A percentile compares a stretch with the other conserved stretches of the same genome.
phyloP scores from a whole-genome alignment of 2,888 invertebrate genomes.

The Micoletzkya japonica region DNA sequence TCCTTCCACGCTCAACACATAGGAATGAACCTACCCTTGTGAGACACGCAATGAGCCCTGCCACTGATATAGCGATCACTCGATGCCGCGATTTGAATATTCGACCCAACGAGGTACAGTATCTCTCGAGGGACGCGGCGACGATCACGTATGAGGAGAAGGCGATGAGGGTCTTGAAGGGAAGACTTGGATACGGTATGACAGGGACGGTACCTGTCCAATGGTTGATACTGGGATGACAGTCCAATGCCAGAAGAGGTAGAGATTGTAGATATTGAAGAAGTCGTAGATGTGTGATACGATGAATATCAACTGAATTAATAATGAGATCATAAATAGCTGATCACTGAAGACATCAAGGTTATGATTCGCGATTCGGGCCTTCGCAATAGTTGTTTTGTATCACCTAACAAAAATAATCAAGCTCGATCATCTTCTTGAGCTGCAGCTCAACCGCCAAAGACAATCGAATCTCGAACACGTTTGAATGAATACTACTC shows the following conservation, averaged over 20 bases:
- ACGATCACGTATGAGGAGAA: slow-evolving; percentile 51
- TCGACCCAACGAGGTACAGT: slow-evolving; percentile 35
- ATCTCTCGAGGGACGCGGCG: slow-evolving; percentile 53
- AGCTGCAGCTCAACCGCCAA: too few relatives aligned
- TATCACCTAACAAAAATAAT: too few relatives aligned
- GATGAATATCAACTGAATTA: slow-evolving; percentile 45
- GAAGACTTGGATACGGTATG: neutral
- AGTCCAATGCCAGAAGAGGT: slow-evolving; percentile 48
- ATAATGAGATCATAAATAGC: too few relatives aligned
- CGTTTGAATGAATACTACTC: too few relatives aligned
- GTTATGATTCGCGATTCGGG: neutral
- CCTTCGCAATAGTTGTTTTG: neutral
- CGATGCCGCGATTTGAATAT: slow-evolving; percentile 5
- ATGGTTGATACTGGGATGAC: slow-evolving; percentile 44
- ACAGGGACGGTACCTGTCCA: slow-evolving; percentile 35
- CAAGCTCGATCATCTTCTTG: too few relatives aligned
- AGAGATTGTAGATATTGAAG: slow-evolving; percentile 38
- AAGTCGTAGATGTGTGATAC: slow-evolving; percentile 42
- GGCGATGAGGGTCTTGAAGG: slow-evolving; percentile 42
- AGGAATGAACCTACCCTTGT: neutral
- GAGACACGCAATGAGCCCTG: slow-evolving; percentile 9
- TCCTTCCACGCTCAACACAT: neutral
- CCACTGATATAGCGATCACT: slow-evolving; percentile 5
- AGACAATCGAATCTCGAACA: too few relatives aligned
- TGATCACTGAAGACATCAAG: too few relatives aligned